Evolutionary conservation across 2,113 vertebrate genomes (phyloP).

Genomic region (Ceyx margarethae): DNA sequence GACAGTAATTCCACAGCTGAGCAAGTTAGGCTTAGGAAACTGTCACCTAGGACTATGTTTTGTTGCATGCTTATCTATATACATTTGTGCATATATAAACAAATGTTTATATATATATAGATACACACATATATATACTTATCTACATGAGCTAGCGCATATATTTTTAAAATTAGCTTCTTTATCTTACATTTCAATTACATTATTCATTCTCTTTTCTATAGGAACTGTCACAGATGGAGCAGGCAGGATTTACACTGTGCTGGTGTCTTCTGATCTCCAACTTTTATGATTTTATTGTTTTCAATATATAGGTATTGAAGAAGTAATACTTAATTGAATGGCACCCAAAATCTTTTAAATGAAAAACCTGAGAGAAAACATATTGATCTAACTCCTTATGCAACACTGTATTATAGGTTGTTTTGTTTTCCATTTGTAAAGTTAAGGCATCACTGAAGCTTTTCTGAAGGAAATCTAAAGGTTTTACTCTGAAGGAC

Average conservation of each 20-base stretch:
- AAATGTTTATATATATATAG: neutral
- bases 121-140: neutral
- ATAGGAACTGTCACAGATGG: neutral
- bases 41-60: neutral
- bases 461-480: neutral
- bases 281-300: neutral
- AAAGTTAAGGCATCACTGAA: neutral
- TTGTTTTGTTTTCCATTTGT: neutral
- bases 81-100: fast-evolving
- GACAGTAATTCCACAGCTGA: neutral
- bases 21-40: neutral
- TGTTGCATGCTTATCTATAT: neutral
- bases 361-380: slow-evolving; percentile 6
- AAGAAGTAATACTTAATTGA: neutral
- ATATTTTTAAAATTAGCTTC: neutral
- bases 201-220: neutral
- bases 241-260: neutral
- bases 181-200: neutral
- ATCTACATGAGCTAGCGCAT: neutral
- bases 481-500: neutral
- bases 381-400: neutral
- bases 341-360: slow-evolving; percentile 22
- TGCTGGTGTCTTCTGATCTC: neutral
- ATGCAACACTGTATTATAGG: neutral
- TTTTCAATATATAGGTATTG: neutral